phyloP scores from a whole-genome alignment of 2,888 invertebrate species.

The Ormyrus labotus region DNA sequence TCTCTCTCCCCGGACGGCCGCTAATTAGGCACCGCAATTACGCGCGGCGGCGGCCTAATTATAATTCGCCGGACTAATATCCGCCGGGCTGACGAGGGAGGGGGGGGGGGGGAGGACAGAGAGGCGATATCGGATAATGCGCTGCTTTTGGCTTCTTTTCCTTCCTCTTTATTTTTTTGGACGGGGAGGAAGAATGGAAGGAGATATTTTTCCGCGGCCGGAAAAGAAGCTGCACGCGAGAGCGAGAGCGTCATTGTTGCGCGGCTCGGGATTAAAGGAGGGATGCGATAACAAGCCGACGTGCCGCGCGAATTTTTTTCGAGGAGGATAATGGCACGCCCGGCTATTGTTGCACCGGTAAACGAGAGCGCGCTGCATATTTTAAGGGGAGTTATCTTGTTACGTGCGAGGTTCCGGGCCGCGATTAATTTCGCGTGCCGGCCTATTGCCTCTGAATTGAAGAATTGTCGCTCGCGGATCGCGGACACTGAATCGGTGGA shows the following conservation, averaged over 20 bases:
- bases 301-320: conserved; percentile 29
- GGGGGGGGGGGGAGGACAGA: no score
- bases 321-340: background rate
- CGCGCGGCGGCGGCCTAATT: conserved; percentile 22
- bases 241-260: conserved; percentile 7
- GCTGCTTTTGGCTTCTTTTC: no score
- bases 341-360: conserved; percentile 4
- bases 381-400: background rate
- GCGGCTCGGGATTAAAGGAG: conserved; percentile 13
- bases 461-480: no score
- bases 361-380: background rate
- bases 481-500: no score
- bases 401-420: no score
- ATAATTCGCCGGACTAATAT: conserved; percentile 37
- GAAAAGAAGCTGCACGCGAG: background rate
- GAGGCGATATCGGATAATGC: conserved; percentile 29
- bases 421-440: no score
- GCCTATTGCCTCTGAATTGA: no score
- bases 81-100: background rate
- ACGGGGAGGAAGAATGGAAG: background rate
- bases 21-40: conserved; percentile 46
- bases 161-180: no score
- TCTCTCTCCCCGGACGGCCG: background rate
- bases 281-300: conserved; percentile 30
- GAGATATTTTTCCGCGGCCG: conserved; percentile 25